phyloP scores from a whole-genome alignment of 2,113 vertebrate genomes.

The Colius striatus region DNA sequence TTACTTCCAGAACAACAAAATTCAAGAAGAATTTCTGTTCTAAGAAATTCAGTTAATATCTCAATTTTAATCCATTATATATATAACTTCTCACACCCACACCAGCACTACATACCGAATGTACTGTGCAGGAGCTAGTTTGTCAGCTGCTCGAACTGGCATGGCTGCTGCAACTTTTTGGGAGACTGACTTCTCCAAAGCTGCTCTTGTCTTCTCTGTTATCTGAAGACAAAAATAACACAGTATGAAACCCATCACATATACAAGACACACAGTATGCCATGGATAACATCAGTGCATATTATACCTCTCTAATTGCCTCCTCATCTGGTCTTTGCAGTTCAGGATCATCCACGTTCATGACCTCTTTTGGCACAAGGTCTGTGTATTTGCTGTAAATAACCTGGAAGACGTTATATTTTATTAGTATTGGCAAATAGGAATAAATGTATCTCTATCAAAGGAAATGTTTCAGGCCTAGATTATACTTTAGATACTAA shows the following conservation, averaged over 20 bases:
- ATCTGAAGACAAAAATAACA: slow-evolving; percentile 79
- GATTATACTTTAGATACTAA: neutral
- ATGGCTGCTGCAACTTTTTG: slow-evolving; percentile 99
- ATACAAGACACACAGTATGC: neutral
- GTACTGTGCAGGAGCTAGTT: slow-evolving; percentile 95
- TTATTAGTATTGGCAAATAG: slow-evolving; percentile 31
- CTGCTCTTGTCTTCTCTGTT: slow-evolving; percentile 94
- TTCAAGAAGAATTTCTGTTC: neutral
- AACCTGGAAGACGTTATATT: slow-evolving; percentile 80
- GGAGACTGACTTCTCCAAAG: slow-evolving; percentile 93
- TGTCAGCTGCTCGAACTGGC: slow-evolving; percentile 97
- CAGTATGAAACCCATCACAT: neutral
- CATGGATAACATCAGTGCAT: neutral
- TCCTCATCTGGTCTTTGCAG: slow-evolving; percentile 94
- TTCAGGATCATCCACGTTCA: slow-evolving; percentile 90
- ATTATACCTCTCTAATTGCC: slow-evolving; percentile 89
- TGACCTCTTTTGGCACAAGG: slow-evolving; percentile 94
- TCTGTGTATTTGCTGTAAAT: slow-evolving; percentile 98
- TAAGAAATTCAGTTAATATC: neutral
- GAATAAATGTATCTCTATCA: neutral
- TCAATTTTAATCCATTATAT: neutral
- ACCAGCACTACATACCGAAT: slow-evolving; percentile 83
- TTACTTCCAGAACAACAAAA: neutral
- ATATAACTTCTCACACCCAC: neutral
- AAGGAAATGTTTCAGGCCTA: slow-evolving; percentile 9